A percentile compares a stretch with the other conserved stretches of the same genome.
Conservation (phyloP, 2,888 invertebrate genomes). For the Amphimallon solstitiale region DNA sequence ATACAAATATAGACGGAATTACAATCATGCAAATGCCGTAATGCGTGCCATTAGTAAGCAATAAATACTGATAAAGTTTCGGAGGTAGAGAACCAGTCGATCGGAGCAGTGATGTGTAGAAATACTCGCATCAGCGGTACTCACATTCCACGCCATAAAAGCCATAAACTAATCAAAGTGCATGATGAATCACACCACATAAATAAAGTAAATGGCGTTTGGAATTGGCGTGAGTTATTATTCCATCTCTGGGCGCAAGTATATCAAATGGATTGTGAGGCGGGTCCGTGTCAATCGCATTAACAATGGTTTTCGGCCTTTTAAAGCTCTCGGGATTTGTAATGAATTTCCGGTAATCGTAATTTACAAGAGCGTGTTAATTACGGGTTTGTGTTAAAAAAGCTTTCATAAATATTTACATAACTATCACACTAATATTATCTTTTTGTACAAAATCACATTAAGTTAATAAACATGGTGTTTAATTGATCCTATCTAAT, state of each 20-base stretch:
- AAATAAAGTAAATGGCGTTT: constrained; percentile 66
- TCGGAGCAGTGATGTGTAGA: constrained; percentile 57
- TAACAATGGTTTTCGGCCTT: constrained; percentile 56
- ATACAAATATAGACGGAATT: constrained; percentile 26
- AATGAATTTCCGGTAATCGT: constrained; percentile 55
- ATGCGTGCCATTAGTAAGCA: constrained; percentile 41
- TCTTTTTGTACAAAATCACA: no score
- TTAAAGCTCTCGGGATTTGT: constrained; percentile 57
- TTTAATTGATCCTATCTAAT: no score
- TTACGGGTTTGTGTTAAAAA: not conserved
- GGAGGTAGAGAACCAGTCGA: constrained; percentile 42
- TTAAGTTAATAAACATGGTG: no score
- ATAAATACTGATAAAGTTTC: constrained; percentile 50
- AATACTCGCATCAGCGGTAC: constrained; percentile 59
- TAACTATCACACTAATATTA: no score
- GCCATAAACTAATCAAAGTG: constrained; percentile 66
- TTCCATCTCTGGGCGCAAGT: constrained; percentile 64
- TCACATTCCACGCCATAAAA: constrained; percentile 63
- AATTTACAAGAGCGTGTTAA: constrained; percentile 17
- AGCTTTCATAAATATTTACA: no score
- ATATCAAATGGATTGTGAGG: constrained; percentile 61
- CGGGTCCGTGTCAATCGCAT: constrained; percentile 50
- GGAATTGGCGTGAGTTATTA: constrained; percentile 66
- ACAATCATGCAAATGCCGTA: constrained; percentile 36
- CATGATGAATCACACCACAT: constrained; percentile 65